Evolutionary conservation across 2,797 vertebrate species (phyloP).

Genomic region (Oryzias dopingdopingensis): DNA sequence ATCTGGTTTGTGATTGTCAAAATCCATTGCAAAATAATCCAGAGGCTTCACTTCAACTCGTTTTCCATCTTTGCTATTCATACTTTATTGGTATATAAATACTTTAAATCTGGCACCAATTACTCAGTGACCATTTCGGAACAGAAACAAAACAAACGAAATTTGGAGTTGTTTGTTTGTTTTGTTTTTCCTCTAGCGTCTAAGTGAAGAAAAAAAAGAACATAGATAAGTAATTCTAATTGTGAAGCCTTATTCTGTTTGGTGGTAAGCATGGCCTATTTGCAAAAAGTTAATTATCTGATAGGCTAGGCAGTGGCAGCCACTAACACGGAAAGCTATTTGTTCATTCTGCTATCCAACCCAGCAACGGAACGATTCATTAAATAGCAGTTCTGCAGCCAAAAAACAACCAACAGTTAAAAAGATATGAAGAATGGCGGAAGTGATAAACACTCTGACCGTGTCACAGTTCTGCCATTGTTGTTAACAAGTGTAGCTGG

Average conservation of each 20-base stretch:
- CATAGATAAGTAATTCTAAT: conserved; percentile 77
- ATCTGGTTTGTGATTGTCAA: conserved; percentile 49
- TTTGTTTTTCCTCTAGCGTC: conserved; percentile 59
- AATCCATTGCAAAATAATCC: conserved; percentile 32
- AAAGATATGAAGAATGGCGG: conserved; percentile 61
- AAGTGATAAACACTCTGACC: conserved; percentile 62
- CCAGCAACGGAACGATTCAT: conserved; percentile 75
- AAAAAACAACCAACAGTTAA: conserved; percentile 71
- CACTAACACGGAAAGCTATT: conserved; percentile 77
- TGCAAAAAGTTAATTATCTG: conserved; percentile 88
- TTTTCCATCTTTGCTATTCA: neutral
- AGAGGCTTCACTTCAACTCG: conserved; percentile 26
- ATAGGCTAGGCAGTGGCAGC: conserved; percentile 81
- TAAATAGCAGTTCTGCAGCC: conserved; percentile 74
- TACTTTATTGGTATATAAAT: conserved; percentile 1
- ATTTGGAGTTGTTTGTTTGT: conserved; percentile 68
- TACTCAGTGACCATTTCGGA: conserved; percentile 40
- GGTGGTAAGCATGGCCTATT: conserved; percentile 75
- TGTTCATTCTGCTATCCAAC: conserved; percentile 80
- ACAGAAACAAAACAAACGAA: conserved; percentile 55
- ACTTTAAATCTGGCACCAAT: conserved; percentile 37
- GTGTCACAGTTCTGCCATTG: conserved; percentile 46
- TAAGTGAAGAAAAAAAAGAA: conserved; percentile 31
- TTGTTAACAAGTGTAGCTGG: conserved; percentile 28
- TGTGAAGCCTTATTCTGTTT: conserved; percentile 69